Evolutionary conservation across 2,888 invertebrate genomes (phyloP), one percentile per base, ranked within the genome.

Genomic region (Notocelia uddmanniana): DNA sequence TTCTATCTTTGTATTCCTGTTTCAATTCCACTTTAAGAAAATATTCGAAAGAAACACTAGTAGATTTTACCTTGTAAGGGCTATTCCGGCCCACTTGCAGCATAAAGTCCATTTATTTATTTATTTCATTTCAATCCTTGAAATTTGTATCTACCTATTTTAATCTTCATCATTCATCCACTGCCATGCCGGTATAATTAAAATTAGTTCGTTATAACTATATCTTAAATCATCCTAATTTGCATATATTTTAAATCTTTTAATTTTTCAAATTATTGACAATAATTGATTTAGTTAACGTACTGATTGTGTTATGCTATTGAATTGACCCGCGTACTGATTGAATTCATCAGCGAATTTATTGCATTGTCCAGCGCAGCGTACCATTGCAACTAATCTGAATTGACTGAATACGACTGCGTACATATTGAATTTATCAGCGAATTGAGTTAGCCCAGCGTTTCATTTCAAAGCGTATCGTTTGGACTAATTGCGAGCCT

Each of bases 371-470:
- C n/a, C n/a, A 23, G 59, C 59, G 59, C 19, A 31, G 9, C 50
- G 19, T 19, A 19, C 19, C 50, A 6, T 6, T 48, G 3, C 18
- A 48, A 18, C 1, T 18, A n/a, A 50, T 50, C 19, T 41, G 83
- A 80, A 90, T 98, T 98, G 68, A 98, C 96, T 80, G 96, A 95
- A 94, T 98, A 98, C 90, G 98, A 98, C 84, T 97, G 97, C 83
- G 15, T 41, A 15, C 15, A 3, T 15, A 41, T 45, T 45, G 3
- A 13, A 15, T 41, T 41, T 41, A n/a, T 41, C 15, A 41, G 37
- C 37, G 15, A 41, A 41, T n/a, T 13, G 31, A 31, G 6, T 31
- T 11, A 37, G 3, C 2, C 6, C 5, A 45, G n/a, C 41, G 15
- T n/a, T 45, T 3, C 6, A 45, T 45, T 45, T n/a, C n/a, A 6